phyloP scores from a whole-genome alignment of 2,113 vertebrate genomes.

The Meriones unguiculatus region DNA sequence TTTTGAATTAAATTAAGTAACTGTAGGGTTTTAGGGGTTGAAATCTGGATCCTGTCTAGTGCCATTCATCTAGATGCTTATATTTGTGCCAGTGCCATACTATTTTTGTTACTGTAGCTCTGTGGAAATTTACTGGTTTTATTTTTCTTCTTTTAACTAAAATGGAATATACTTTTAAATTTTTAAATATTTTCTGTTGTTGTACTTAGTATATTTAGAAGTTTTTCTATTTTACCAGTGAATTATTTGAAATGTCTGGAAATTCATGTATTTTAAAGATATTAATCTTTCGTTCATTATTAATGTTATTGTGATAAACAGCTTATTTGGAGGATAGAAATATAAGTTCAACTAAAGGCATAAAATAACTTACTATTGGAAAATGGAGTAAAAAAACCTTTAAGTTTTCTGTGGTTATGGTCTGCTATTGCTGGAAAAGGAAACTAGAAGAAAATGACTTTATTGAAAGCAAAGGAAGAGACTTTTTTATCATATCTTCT shows the following conservation, averaged over 20 bases:
- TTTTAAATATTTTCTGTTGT: background rate
- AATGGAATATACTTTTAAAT: background rate
- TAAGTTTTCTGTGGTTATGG: background rate
- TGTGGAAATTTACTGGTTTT: background rate
- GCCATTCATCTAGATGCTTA: too few species aligned
- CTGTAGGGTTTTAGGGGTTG: background rate
- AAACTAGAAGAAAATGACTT: background rate
- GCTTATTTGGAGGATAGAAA: background rate
- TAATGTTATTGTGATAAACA: background rate
- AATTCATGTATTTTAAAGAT: background rate
- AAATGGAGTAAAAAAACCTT: constrained; percentile 25
- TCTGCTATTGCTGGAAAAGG: background rate
- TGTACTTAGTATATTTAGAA: background rate
- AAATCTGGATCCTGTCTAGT: background rate
- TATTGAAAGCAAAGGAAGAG: background rate
- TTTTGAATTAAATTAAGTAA: background rate
- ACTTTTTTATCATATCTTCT: background rate
- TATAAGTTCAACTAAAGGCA: background rate
- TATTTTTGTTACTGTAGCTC: background rate
- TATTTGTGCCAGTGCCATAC: too few species aligned
- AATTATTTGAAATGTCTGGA: background rate
- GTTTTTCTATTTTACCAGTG: background rate
- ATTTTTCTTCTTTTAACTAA: constrained; percentile 25
- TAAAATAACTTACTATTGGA: background rate
- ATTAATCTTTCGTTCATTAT: background rate